Conservation (phyloP, 2,888 invertebrate genomes). For the Acholoe squamosa region DNA sequence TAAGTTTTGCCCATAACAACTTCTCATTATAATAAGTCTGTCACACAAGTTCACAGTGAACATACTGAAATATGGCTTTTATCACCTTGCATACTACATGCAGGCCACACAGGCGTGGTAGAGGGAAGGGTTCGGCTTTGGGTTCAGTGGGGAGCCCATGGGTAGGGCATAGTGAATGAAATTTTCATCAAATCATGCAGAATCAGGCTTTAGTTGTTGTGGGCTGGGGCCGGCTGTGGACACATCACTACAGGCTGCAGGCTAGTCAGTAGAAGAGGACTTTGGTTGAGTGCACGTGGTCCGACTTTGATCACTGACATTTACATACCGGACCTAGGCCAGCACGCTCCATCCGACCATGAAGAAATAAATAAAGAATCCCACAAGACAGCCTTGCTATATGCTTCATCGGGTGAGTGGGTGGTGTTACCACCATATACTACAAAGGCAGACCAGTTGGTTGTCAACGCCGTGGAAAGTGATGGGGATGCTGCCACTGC, state of each 20-base stretch:
- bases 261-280: neutral
- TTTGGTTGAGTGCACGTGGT: neutral
- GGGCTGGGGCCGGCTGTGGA: neutral
- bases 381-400: neutral
- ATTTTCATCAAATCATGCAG: constrained; percentile 55
- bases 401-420: neutral
- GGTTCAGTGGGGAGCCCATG: neutral
- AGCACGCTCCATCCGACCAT: neutral
- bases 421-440: neutral
- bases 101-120: too few species aligned
- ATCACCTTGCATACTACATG: too few species aligned
- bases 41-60: too few species aligned
- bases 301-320: constrained; percentile 35
- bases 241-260: neutral
- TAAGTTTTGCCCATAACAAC: too few species aligned
- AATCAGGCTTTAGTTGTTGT: neutral
- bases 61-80: too few species aligned
- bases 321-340: constrained; percentile 2
- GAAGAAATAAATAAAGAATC: too few species aligned
- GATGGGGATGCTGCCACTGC: neutral
- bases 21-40: too few species aligned
- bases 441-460: neutral
- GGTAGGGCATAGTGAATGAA: neutral
- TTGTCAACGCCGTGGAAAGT: neutral
- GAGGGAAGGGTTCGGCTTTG: neutral